Percentiles rank a stretch among this genome's conserved stretches.
Evolutionary conservation across 1,140 invertebrate species (phyloP).

Genomic region (Homarus americanus): DNA sequence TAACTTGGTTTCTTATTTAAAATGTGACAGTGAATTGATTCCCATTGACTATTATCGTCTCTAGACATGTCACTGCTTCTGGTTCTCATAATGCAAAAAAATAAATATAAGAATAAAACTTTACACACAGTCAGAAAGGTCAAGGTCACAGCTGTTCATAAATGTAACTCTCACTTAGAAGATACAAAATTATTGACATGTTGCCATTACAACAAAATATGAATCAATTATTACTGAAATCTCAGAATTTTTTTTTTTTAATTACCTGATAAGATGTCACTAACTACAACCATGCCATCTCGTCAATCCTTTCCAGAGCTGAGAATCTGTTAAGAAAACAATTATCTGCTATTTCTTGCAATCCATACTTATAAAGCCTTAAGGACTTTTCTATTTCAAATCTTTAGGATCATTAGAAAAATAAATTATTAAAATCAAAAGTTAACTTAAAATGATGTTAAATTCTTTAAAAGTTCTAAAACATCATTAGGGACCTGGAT

Average conservation of each 20-base stretch:
- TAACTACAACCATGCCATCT: neutral
- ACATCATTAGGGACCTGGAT: no score
- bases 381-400: no score
- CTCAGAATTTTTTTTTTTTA: neutral
- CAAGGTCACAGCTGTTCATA: neutral
- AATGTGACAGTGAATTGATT: neutral
- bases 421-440: no score
- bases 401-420: no score
- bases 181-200: neutral
- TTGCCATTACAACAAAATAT: neutral
- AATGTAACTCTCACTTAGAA: neutral
- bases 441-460: no score
- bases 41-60: neutral
- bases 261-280: neutral
- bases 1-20: constrained; percentile 9
- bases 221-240: neutral
- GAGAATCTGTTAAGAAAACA: neutral
- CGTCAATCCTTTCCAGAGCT: neutral
- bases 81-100: neutral
- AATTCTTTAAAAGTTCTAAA: no score
- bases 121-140: neutral
- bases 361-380: neutral
- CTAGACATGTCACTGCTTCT: neutral
- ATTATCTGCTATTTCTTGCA: neutral
- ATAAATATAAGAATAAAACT: neutral